phyloP scores from a whole-genome alignment of 2,113 vertebrate species.

The Rhinogobius similis region DNA sequence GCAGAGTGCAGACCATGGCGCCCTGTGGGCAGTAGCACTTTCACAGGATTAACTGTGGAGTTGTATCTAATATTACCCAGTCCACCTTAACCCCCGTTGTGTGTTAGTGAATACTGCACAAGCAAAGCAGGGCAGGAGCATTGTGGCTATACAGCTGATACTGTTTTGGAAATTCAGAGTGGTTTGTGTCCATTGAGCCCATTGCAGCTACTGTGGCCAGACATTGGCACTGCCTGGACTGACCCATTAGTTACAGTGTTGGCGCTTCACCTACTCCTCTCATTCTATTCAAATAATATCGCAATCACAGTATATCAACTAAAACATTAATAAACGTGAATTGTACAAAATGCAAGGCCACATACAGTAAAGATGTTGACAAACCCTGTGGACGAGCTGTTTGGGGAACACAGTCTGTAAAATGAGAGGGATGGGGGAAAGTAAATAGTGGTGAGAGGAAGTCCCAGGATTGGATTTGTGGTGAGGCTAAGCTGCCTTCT shows the following conservation, averaged over 20 bases:
- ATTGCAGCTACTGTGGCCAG: neutral
- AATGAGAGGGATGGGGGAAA: conserved; percentile 13
- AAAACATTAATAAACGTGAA: too few relatives aligned
- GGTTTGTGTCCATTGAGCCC: neutral
- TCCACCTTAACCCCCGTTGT: conserved; percentile 14
- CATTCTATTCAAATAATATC: too few relatives aligned
- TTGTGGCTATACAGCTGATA: neutral
- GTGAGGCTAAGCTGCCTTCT: conserved; percentile 59
- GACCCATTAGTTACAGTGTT: too few relatives aligned
- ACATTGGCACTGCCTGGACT: neutral
- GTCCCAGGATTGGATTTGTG: conserved; percentile 50
- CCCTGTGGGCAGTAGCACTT: conserved; percentile 33
- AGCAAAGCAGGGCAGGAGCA: neutral
- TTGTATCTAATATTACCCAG: conserved; percentile 33
- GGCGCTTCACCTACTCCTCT: too few relatives aligned
- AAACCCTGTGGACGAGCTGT: conserved; percentile 2
- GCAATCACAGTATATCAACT: too few relatives aligned
- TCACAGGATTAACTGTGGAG: conserved; percentile 43
- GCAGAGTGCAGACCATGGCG: conserved; percentile 22
- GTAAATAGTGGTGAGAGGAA: conserved; percentile 25
- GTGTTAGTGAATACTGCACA: conserved; percentile 16
- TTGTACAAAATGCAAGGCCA: neutral
- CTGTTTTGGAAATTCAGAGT: neutral
- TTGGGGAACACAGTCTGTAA: conserved; percentile 7
- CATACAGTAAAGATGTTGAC: neutral